A percentile compares a stretch with the other conserved stretches of the same genome.
Conservation (phyloP, 2,888 invertebrate genomes). For the Scelioninae gen. 2 region DNA sequence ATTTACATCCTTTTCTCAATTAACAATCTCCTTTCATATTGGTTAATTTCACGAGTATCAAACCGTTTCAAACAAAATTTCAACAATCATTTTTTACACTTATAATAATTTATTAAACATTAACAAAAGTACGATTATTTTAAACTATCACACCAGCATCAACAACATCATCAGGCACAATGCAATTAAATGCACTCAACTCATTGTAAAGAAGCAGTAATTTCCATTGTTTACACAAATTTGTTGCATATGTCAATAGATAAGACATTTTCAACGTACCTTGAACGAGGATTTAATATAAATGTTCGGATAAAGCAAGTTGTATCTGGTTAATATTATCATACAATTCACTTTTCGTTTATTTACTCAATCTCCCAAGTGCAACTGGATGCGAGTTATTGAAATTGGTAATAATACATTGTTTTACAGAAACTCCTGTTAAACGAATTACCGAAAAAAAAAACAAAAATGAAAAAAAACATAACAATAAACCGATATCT, state of each 20-base stretch:
- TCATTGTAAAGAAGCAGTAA: constrained; percentile 2
- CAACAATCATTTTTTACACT: no score
- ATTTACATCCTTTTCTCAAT: no score
- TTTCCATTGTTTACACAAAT: constrained; percentile 23
- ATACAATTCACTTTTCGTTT: constrained; percentile 14
- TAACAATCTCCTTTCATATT: no score
- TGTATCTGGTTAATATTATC: constrained; percentile 19
- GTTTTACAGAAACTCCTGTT: neutral
- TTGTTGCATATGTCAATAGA: constrained; percentile 12
- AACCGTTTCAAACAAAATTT: no score
- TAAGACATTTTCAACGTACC: constrained; percentile 15
- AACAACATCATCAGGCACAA: no score
- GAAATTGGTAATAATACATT: neutral
- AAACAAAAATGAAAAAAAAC: neutral
- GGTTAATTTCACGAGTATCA: no score
- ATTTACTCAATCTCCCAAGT: constrained; percentile 12
- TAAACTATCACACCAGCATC: no score
- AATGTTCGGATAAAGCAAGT: constrained; percentile 14
- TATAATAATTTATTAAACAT: no score
- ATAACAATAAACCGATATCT: neutral
- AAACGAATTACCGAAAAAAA: no score
- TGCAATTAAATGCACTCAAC: no score
- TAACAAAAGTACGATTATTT: no score
- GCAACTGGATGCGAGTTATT: neutral
- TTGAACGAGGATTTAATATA: constrained; percentile 17